Evolutionary conservation across 1,140 invertebrate species (phyloP), one percentile per base, ranked within the genome.

Genomic region (Panagrolaimus sp.): DNA sequence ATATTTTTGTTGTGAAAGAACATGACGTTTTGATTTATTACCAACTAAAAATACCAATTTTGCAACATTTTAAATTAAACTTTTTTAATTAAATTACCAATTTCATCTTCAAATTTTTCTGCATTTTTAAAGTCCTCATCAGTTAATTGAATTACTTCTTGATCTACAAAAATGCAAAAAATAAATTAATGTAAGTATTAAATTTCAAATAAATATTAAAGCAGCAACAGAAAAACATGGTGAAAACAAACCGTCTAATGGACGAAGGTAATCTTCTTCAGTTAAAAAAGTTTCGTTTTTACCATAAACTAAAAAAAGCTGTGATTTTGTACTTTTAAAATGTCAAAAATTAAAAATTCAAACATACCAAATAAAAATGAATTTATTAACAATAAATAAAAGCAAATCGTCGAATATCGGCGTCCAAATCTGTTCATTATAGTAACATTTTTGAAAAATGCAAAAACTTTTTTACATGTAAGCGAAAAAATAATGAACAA

Each of bases 61-160:
- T 48, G 20, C 20, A 25, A 31, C 16, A 69, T 16, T 16, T 48
- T 20, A 47, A 44, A 66, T 14, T 38, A 43, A 4, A 38, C 7
- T 38, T 38, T 38, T 38, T 38, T 38, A 69, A 43, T 13, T 57
- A n/a, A 44, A 68, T 45, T 74, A 72, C 71, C 25, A 23, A 72
- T 27, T 9, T 76, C 66, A 53, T 73, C 62, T 45, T 64, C 66
- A 38, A 73, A 68, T 66, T 79, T 78, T 11, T 68, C 72, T 44
- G 76, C 79, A 65, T 83, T 83, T 44, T 71, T 62, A 65, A 81
- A 81, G 53, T 81, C 79, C 43, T 66, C 48, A 31, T 83, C 73
- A 8, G 81, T 76, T 43, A 81, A 66, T 38, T 63, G 66, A 67
- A 68, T 69, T 20, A 67, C 71, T 38, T 65, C 70, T 23, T 77